These are phyloP conservation scores for Corynorhinus townsendii DNA, from an alignment of 2,113 vertebrate genomes.

Conservation along the genomic window DNA sequence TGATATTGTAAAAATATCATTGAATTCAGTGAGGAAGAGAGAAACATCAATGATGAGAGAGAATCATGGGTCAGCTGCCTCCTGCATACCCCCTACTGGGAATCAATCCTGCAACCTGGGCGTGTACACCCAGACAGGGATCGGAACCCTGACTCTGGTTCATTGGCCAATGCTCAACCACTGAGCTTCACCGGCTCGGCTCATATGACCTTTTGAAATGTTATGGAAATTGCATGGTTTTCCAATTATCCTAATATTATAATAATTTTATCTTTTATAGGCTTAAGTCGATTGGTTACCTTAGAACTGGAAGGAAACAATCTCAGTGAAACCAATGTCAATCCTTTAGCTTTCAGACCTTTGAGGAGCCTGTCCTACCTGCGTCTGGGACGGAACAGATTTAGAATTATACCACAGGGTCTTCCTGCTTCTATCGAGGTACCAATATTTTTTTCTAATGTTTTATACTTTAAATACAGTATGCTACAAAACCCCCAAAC, in stretches of 20 bases:
- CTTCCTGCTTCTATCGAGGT: conserved; percentile 92
- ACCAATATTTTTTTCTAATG: background rate
- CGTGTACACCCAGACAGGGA: too few relatives aligned
- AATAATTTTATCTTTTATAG: conserved; percentile 76
- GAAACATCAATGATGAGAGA: too few relatives aligned
- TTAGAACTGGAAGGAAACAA: conserved; percentile 95
- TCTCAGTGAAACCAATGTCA: conserved; percentile 90
- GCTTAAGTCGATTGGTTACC: conserved; percentile 86
- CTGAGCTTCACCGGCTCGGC: too few relatives aligned
- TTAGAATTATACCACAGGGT: conserved; percentile 92
- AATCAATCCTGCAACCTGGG: too few relatives aligned
- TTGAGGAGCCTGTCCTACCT: conserved; percentile 89
- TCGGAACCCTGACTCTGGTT: too few relatives aligned
- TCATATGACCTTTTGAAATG: background rate
- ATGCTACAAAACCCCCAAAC: background rate
- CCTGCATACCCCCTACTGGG: too few relatives aligned
- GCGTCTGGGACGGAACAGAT: conserved; percentile 91
- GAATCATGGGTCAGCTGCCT: too few relatives aligned
- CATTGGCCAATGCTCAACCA: too few relatives aligned
- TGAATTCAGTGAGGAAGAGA: too few relatives aligned
- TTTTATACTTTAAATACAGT: conserved; percentile 4
- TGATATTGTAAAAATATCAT: background rate
- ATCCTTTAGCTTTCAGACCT: conserved; percentile 85
- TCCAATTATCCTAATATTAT: background rate
- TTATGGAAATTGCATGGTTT: background rate